A percentile compares a stretch with the other conserved stretches of the same genome.
These are phyloP conservation scores for Pedionomus torquatus DNA, from an alignment of 2,113 vertebrate genomes.

Conservation along the genomic window DNA sequence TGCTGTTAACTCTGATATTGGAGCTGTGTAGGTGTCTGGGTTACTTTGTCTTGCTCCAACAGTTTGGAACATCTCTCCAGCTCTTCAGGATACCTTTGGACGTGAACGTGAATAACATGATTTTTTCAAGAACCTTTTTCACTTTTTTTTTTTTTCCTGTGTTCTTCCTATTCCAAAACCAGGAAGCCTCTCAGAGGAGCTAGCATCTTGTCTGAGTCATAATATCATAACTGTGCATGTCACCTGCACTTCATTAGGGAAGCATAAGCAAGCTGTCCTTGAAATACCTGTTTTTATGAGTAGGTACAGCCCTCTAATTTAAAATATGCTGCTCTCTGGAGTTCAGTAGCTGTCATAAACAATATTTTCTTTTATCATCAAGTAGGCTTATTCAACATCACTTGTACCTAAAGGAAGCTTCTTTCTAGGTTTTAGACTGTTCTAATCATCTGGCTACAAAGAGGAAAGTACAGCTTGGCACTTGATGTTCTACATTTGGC, in stretches of 20 bases:
- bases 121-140: neutral
- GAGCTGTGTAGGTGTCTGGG: neutral
- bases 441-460: neutral
- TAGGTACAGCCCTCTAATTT: constrained; percentile 21
- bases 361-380: neutral
- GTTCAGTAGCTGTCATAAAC: constrained; percentile 37
- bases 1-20: neutral
- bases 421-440: neutral
- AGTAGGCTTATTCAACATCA: constrained; percentile 9
- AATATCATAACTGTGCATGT: neutral
- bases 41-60: neutral
- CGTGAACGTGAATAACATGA: fast-evolving
- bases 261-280: constrained; percentile 33
- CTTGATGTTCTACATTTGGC: neutral
- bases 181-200: neutral
- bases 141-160: neutral
- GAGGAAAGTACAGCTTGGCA: neutral
- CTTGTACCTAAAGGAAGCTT: neutral
- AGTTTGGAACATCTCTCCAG: neutral
- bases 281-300: constrained; percentile 53
- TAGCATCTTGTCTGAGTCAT: neutral
- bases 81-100: neutral
- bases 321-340: constrained; percentile 29
- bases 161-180: neutral
- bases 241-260: constrained; percentile 32